These are phyloP conservation scores for Operophtera brumata DNA, from an alignment of 2,888 invertebrate genomes.

Conservation along the genomic window DNA sequence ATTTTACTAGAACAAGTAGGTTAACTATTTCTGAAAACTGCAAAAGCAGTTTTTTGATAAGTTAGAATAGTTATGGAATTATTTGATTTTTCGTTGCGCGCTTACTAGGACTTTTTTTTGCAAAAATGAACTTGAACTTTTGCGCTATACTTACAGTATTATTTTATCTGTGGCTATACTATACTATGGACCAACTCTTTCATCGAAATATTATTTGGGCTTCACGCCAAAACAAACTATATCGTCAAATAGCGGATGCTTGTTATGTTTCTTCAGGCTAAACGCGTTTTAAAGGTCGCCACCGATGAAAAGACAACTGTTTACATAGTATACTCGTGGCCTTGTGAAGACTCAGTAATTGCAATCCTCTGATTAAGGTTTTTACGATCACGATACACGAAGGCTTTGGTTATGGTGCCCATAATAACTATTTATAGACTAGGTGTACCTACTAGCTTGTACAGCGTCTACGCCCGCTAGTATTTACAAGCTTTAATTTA, in stretches of 20 bases:
- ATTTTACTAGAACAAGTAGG: too few relatives aligned
- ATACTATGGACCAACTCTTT: too few relatives aligned
- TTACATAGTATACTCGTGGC: neutral
- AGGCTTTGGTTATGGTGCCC: conserved; percentile 34
- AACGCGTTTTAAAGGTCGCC: conserved; percentile 36
- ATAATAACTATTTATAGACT: conserved; percentile 53
- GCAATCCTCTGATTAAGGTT: conserved; percentile 55
- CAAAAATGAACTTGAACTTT: too few relatives aligned
- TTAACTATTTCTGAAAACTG: too few relatives aligned
- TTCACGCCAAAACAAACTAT: conserved; percentile 13
- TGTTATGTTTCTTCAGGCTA: conserved; percentile 36
- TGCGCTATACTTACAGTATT: too few relatives aligned
- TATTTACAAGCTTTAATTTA: too few relatives aligned
- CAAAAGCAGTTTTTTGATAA: too few relatives aligned
- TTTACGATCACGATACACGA: conserved; percentile 51
- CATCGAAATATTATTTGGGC: conserved; percentile 1
- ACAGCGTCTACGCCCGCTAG: neutral
- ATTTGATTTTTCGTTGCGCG: too few relatives aligned
- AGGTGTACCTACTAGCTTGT: conserved; percentile 26
- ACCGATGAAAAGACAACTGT: conserved; percentile 3
- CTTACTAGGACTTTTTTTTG: too few relatives aligned
- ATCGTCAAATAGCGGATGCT: conserved; percentile 14
- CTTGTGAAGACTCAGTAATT: conserved; percentile 50
- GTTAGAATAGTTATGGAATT: too few relatives aligned
- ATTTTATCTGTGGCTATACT: too few relatives aligned